Conservation (phyloP, 1,140 invertebrate genomes). For the Bombus polaris region DNA sequence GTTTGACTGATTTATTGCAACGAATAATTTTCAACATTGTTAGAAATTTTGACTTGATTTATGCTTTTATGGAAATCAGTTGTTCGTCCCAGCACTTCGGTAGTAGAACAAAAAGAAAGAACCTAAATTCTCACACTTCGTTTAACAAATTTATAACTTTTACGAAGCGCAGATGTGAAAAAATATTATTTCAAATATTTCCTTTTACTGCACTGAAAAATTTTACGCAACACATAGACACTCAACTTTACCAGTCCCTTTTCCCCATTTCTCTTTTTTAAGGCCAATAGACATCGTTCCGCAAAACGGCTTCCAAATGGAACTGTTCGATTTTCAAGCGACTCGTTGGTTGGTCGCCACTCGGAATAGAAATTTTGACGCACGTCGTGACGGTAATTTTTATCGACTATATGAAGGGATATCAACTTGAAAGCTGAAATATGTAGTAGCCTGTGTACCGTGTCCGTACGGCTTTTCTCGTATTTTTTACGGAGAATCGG, state of each 20-base stretch:
- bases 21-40: not conserved
- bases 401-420: not conserved
- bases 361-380: constrained; percentile 1
- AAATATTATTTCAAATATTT: not conserved
- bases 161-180: too few relatives aligned
- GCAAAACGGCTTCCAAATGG: constrained; percentile 33
- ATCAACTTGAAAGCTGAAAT: constrained; percentile 24
- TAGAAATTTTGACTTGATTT: not conserved
- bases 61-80: not conserved
- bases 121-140: not conserved
- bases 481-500: constrained; percentile 30
- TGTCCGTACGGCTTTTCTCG: not conserved
- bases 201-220: not conserved
- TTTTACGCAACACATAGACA: not conserved
- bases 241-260: not conserved
- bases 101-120: not conserved
- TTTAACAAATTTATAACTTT: not conserved
- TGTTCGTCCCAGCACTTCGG: not conserved
- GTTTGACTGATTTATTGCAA: not conserved
- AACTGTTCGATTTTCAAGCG: constrained; percentile 39
- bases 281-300: constrained; percentile 1
- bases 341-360: not conserved
- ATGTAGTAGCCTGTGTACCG: not conserved
- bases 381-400: constrained; percentile 40
- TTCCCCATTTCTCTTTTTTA: not conserved